Base-by-base conservation (phyloP, 2,113 vertebrate species). In the Synchiropus splendidus region DNA sequence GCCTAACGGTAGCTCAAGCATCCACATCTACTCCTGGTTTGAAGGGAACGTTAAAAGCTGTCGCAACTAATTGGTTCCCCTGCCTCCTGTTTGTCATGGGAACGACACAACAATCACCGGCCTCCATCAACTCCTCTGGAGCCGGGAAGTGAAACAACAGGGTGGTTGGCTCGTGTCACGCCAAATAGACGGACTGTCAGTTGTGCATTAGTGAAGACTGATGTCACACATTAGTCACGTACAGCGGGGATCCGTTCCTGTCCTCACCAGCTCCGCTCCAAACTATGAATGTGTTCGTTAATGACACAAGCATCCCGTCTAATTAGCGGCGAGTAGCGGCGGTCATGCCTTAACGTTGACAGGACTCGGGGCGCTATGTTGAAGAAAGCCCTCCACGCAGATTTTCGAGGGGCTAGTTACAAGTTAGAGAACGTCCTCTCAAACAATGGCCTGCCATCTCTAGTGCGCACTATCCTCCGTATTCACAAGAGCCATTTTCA, bases 31-130 rank as follows among this genome's bases (percentile, higher is more conserved):
- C 32, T 59, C 36, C 46, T 32, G 45, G 45, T 72, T 67, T 31
- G 54, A 54, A 43, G 43, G 49, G 60, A 69, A 69, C 56, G 73
- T 65, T 73, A 61, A 75, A 73, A 62, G 56, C 61, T 43, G 18
- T 38, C 27, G 31, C 43, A 67, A 48, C 69, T 77, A 81, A 81
- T 81, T 78, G 74, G 75, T 75, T 77, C 78, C 78, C 74, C 31
- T 64, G 75, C 69, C 69, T 72, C 74, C 67, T 61, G 64, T 75
- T 75, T 79, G 74, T 75, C 73, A 65, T 44, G 59, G 45, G 69
- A 61, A 36, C 16, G 38, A 63, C 51, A 42, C 42, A 42, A 63
- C 67, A 42, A 68, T 70, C 54, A 51, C 37, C 58, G 10, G 4
- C 48, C 44, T 67, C 54, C 59, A 54, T 68, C 64, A 56, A 31